Evolutionary conservation across 2,888 invertebrate genomes (phyloP), one percentile per base, ranked within the genome.

Genomic region (Pharmacophagus antenor): DNA sequence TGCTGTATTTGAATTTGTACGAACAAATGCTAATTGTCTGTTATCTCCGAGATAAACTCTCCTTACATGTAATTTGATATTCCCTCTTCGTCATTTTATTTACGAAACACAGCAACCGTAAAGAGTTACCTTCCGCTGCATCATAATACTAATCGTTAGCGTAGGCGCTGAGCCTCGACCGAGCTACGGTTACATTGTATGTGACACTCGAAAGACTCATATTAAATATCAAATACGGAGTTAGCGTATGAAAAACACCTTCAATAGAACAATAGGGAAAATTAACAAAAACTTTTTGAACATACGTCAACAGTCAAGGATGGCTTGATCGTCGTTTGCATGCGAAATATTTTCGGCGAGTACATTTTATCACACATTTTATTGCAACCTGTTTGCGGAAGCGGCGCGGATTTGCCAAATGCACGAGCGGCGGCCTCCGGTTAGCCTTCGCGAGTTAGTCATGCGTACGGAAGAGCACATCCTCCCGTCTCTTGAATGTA

Each of bases 311-410:
- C 31, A 58, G 59, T 50, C 50, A 44, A 44, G 44, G 54, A 42
- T 27, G 44, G 31, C 17, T 20, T 18, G 23, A 20, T 21, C 49
- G 22, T 55, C 41, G 27, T 49, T 59, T 50, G 55, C 55, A 44
- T 55, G 44, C 54, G 8, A 49, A 59, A 49, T 6, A 42, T 49
- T 18, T 27, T 12, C 41, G n/a, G 17, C 48, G 42, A 7, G 18
- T 48, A 61, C 64, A 67, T 71, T 54, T 44, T 63, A 67, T 67
- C 71, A 67, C 65, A 67, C 62, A 62, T 42, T 51, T 60, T 61
- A 70, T 64, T 64, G 67, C 70, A 62, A 60, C 52, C 70, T 71
- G 80, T 80, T 79, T 81, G 80, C 80, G 81, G 81, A 81, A 81
- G 73, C 67, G 57, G 47, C 46, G 50, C 61, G 70, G 78, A 76